phyloP scores from a whole-genome alignment of 1,140 invertebrate genomes.

The Bombus terrestris region DNA sequence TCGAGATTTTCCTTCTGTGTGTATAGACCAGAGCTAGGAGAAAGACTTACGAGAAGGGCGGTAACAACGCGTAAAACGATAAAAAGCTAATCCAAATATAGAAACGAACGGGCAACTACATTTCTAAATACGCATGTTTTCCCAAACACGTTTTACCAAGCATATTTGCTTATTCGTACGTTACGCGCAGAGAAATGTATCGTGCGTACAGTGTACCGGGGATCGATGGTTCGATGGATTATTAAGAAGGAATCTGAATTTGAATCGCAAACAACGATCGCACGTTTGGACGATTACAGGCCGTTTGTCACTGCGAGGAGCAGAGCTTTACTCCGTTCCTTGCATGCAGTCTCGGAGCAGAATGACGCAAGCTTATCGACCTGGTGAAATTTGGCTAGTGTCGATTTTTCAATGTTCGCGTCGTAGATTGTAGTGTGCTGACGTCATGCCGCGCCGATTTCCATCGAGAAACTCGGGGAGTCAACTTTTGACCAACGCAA shows the following conservation, averaged over 20 bases:
- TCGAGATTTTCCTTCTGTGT: not conserved
- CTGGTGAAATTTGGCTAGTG: not conserved
- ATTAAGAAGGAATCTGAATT: constrained; percentile 43
- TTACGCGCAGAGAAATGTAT: not conserved
- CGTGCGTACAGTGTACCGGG: not conserved
- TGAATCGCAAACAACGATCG: not conserved
- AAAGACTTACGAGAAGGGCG: not conserved
- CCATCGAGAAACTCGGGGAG: not conserved
- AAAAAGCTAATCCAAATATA: constrained; percentile 77
- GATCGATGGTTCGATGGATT: not conserved
- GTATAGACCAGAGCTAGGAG: not conserved
- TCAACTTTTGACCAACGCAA: not conserved
- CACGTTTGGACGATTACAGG: not conserved
- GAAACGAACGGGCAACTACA: constrained; percentile 69
- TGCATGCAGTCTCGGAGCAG: no score
- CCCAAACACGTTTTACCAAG: no score
- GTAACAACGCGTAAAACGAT: constrained; percentile 58
- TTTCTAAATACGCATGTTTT: constrained; percentile 37
- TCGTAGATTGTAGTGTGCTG: not conserved
- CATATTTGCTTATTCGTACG: not conserved
- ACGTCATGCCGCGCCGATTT: not conserved
- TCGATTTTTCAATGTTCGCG: constrained; percentile 17
- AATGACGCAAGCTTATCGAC: constrained; percentile 29
- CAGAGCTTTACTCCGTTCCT: not conserved
- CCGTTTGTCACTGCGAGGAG: not conserved